Evolutionary conservation across 64 coral and sea anemone species (phyloP), one percentile per base, ranked within the genome.

Genomic region (Exaiptasia diaphana): DNA sequence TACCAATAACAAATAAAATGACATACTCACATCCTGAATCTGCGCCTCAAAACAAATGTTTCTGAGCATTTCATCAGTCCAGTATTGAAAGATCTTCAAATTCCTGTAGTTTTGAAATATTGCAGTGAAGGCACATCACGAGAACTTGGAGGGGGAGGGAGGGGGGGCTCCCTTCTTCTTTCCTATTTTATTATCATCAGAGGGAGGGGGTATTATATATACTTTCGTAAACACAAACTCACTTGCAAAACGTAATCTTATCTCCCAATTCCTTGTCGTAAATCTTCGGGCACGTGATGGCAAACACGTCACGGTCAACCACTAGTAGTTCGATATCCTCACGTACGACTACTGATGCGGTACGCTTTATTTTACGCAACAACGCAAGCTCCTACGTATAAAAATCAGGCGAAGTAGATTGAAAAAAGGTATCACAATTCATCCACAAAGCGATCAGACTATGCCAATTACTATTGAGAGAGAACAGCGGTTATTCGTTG

Each of bases 231-330:
- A 53, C 15, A 53, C 13, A 20, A 20, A 83, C 71, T 79, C 90
- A 93, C 95, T 79, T 85, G 89, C 95, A 99, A 59, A 99, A 99
- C 35, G 36, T 83, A 17, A 99, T 93, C 56, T 99, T 99, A 41
- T 99, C 90, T 10, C 41, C 65, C 34, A 99, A 56, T 38, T 99
- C 95, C 30, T 92, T 88, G 52, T 99, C 90, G 31, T 79, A 99
- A 62, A 99, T 99, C 38, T 74, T 78, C 15, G 95, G 90, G 44
- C 95, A 99, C 0, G 85, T 92, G 44, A 83, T 85, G 9, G 89
- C 71, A 49, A 99, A 99, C 18, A 99, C 90, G 35, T 85, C 61
- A 46, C 91, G 92, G 35, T 99, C 90, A 5, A 99, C 68, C 3
- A 99, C 85, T 3, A 99, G 36, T 10, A 99, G 49, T 70, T 99